Conservation (phyloP, 2,113 vertebrate species). For the Aix galericulata region DNA sequence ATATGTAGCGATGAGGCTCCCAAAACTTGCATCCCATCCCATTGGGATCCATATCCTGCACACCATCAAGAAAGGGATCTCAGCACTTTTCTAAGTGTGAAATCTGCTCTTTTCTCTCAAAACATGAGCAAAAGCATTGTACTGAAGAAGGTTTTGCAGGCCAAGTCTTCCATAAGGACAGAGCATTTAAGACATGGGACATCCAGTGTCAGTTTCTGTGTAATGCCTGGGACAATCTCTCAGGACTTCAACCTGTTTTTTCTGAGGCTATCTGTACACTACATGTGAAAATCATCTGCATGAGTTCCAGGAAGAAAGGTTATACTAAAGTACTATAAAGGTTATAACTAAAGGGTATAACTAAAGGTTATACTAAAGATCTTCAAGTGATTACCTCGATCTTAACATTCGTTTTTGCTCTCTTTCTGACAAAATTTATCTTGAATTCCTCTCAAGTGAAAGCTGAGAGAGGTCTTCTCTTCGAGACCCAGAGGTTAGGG, state of each 20-base stretch:
- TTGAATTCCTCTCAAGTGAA: neutral
- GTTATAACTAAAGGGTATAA: too few species aligned
- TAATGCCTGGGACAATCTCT: neutral
- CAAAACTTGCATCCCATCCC: neutral
- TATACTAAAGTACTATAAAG: too few species aligned
- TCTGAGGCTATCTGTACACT: accelerated
- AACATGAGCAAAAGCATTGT: neutral
- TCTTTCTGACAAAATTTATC: neutral
- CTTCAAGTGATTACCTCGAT: neutral
- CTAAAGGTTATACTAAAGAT: neutral
- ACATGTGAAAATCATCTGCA: neutral
- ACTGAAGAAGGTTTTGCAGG: neutral
- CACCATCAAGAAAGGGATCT: neutral
- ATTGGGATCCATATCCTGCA: neutral
- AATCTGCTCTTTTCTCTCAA: neutral
- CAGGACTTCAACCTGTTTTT: neutral
- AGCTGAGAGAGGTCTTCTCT: neutral
- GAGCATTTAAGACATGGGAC: neutral
- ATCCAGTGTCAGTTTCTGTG: neutral
- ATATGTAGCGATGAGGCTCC: neutral
- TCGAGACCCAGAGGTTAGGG: neutral
- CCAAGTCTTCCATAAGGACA: neutral
- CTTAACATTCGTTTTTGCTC: neutral
- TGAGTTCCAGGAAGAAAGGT: neutral
- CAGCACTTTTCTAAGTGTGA: neutral